Percentiles rank a stretch among this genome's conserved stretches.
Conservation (phyloP, 2,888 invertebrate species). For the Adelognathus sp. region DNA sequence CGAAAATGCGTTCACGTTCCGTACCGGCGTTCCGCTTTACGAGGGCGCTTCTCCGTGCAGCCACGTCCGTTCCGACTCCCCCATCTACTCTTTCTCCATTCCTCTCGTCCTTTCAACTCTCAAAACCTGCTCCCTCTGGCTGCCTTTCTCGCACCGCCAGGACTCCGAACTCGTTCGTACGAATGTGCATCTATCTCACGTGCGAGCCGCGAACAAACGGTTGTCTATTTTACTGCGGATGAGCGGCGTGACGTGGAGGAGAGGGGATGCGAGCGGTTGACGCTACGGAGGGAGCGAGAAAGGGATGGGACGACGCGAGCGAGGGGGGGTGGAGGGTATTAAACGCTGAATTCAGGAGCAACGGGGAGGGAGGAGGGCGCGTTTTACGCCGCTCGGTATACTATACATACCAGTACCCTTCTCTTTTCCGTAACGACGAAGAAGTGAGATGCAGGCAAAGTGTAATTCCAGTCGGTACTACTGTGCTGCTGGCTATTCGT, state of each 20-base stretch:
- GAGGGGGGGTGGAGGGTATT: constrained; percentile 36
- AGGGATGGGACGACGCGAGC: constrained; percentile 4
- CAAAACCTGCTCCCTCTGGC: constrained; percentile 23
- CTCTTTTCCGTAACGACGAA: constrained; percentile 49
- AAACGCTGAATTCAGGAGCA: constrained; percentile 57
- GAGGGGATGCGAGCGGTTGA: constrained; percentile 21
- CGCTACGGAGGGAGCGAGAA: not conserved
- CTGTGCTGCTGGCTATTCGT: constrained; percentile 29
- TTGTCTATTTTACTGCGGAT: constrained; percentile 67
- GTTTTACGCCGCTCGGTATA: constrained; percentile 76
- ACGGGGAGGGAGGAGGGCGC: constrained; percentile 49
- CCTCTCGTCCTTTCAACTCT: constrained; percentile 48
- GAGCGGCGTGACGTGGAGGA: constrained; percentile 59
- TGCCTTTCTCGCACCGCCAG: constrained; percentile 36
- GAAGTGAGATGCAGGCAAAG: constrained; percentile 43
- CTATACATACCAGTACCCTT: constrained; percentile 59
- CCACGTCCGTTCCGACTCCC: constrained; percentile 58
- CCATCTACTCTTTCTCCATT: constrained; percentile 45
- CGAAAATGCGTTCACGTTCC: constrained; percentile 65
- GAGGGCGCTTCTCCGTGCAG: constrained; percentile 60
- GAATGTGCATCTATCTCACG: constrained; percentile 64
- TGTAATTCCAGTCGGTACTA: constrained; percentile 57
- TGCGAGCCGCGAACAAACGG: constrained; percentile 65
- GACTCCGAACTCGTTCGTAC: constrained; percentile 48
- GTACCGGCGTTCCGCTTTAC: constrained; percentile 61